A percentile compares a stretch with the other conserved stretches of the same genome.
phyloP scores from a whole-genome alignment of 2,113 vertebrate genomes.

The Hyperoodon ampullatus region DNA sequence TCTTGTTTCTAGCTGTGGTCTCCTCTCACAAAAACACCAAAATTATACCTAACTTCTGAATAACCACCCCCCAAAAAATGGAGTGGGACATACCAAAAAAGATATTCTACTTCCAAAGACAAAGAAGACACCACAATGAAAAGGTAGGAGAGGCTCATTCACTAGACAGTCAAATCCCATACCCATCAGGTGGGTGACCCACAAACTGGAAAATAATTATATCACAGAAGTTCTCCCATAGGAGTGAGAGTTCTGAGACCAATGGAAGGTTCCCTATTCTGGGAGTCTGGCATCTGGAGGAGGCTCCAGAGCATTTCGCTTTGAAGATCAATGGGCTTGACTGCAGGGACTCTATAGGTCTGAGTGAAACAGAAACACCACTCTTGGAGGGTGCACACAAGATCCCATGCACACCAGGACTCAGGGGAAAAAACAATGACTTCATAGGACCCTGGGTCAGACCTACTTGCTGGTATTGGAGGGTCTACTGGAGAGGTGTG shows the following conservation, averaged over 20 bases:
- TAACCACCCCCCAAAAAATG: background rate
- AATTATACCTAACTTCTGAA: background rate
- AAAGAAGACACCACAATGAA: background rate
- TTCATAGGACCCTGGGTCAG: background rate
- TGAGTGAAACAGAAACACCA: background rate
- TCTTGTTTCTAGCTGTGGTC: background rate
- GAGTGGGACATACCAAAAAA: background rate
- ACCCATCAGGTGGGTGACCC: background rate
- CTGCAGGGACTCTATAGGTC: background rate
- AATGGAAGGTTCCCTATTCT: background rate
- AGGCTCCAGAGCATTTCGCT: background rate
- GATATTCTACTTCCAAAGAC: background rate
- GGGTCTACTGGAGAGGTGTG: background rate
- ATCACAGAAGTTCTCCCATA: background rate
- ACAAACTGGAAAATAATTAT: background rate
- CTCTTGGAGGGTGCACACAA: background rate
- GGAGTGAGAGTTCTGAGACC: background rate
- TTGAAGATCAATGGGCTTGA: background rate
- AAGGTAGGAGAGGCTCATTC: background rate
- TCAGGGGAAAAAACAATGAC: background rate
- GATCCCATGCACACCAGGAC: background rate
- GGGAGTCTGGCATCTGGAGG: background rate
- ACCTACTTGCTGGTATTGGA: background rate
- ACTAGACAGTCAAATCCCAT: background rate
- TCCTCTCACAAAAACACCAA: background rate